Base-by-base conservation (phyloP, 2,888 invertebrate species). In the Hypercompe scribonia region DNA sequence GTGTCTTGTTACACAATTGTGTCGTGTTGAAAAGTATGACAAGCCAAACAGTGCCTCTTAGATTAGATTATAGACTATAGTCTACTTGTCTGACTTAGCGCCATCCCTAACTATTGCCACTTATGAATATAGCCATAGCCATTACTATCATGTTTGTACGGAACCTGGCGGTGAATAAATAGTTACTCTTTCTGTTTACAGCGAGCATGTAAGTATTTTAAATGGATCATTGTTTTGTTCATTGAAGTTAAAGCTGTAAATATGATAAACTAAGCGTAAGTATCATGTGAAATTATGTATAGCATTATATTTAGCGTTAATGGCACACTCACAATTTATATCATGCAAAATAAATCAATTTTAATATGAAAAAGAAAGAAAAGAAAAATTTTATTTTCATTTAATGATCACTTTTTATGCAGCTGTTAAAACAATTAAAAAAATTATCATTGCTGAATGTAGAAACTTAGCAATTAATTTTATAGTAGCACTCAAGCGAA, bases 91-190 rank as follows among this genome's bases (percentile, higher is more conserved):
- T 61, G 28, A 2, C 18, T 1, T 15, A 61, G 61, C 7, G 31
- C n/a, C 75, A 84, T 11, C 83, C 85, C 83, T 84, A 74, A 68
- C 64, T 4, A 24, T 18, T 70, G 36, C 70, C 66, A 54, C 61
- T 71, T 72, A 70, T 71, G 69, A 42, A 64, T 58, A 67, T 70
- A 77, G 65, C 58, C 75, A 64, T 77, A 42, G 18, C 34, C 36
- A 74, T 74, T 64, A 73, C 83, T 84, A 84, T 86, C 86, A 84
- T 83, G 86, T 87, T 82, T 82, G 85, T 85, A 84, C 81, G 83
- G 82, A 84, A 86, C 85, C 80, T 80, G 73, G 72, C 75, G 68
- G 76, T 79, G 83, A 85, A 88, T 90, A 90, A 86, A 88, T 88
- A 87, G 84, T 84, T 84, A 84, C 86, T 70, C 83, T 83, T 82